Conservation (phyloP, 2,888 invertebrate genomes). For the Drosophila recens region DNA sequence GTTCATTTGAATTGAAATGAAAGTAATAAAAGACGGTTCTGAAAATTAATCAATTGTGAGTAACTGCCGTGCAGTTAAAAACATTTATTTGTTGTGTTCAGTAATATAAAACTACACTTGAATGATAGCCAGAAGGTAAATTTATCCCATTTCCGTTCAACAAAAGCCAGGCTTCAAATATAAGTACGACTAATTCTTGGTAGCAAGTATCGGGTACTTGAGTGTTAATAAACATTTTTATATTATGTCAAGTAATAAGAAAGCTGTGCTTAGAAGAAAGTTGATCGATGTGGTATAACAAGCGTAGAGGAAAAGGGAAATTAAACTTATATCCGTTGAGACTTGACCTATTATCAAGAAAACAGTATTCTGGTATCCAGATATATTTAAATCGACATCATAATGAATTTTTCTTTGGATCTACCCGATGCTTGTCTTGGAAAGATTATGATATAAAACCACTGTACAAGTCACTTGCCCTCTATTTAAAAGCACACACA, state of each 20-base stretch:
- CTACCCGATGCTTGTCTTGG: neutral
- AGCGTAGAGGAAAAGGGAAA: neutral
- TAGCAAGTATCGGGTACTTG: neutral
- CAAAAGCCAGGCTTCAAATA: neutral
- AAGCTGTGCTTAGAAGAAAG: neutral
- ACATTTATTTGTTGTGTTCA: neutral
- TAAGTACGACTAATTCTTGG: neutral
- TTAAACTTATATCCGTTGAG: neutral
- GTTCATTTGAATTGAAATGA: slow-evolving; percentile 27
- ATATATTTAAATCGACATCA: neutral
- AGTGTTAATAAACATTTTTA: neutral
- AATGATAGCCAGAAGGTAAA: neutral
- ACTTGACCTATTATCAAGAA: neutral
- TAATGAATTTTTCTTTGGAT: neutral
- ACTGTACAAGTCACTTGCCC: slow-evolving; percentile 45
- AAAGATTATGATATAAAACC: slow-evolving; percentile 19
- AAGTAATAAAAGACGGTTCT: neutral
- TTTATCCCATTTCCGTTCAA: neutral
- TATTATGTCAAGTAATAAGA: neutral
- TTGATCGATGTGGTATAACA: neutral
- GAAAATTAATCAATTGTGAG: neutral
- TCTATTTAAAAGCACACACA: slow-evolving; percentile 24
- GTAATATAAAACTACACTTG: neutral
- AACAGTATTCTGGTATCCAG: neutral
- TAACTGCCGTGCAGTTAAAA: neutral